These are phyloP conservation scores for Harpalus rubripes DNA, from an alignment of 2,888 invertebrate species.

Conservation along the genomic window DNA sequence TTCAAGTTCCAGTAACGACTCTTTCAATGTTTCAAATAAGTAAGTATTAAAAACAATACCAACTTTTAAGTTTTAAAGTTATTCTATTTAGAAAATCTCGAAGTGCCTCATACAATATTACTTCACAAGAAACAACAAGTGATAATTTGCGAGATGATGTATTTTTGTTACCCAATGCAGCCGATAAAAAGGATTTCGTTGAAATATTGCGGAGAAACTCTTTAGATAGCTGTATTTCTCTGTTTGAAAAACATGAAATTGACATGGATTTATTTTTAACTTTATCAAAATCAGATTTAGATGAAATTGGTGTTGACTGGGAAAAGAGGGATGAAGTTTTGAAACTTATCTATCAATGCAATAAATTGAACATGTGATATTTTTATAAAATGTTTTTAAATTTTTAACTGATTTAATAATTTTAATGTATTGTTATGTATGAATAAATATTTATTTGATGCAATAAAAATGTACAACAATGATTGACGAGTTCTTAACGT, in stretches of 20 bases:
- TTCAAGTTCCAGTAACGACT: slow-evolving; percentile 15
- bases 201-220: slow-evolving; percentile 36
- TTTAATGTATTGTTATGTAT: not conserved
- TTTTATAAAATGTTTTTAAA: not conserved
- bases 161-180: not conserved
- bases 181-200: slow-evolving; percentile 38
- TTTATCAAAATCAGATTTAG: slow-evolving; percentile 50
- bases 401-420: not conserved
- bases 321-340: slow-evolving; percentile 55
- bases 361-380: slow-evolving; percentile 4
- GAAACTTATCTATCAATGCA: slow-evolving; percentile 55
- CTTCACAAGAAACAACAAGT: not conserved
- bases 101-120: slow-evolving; percentile 6
- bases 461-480: not conserved
- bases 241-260: slow-evolving; percentile 64
- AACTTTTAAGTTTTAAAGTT: not conserved
- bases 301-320: slow-evolving; percentile 51
- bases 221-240: slow-evolving; percentile 51
- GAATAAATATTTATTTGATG: not conserved
- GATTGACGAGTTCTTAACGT: too few relatives aligned
- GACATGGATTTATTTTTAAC: slow-evolving; percentile 57
- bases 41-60: not conserved
- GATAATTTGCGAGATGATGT: slow-evolving; percentile 5
- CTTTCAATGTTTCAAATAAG: not conserved
- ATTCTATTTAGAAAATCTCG: slow-evolving; percentile 24